A percentile compares a stretch with the other conserved stretches of the same genome.
Conservation (phyloP, 2,113 vertebrate genomes). For the Bos javanicus region DNA sequence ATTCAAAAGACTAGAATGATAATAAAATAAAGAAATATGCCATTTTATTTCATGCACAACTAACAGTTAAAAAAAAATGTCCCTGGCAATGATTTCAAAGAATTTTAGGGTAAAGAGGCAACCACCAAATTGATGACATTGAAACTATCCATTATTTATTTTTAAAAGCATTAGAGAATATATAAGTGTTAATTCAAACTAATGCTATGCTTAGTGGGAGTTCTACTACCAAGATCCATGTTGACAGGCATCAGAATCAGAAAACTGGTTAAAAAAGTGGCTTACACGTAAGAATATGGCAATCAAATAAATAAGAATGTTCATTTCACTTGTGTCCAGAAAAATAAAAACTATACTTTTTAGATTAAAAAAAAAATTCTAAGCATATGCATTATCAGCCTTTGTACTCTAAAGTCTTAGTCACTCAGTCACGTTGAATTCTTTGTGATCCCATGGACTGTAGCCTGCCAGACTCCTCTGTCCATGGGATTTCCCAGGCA, state of each 20-base stretch:
- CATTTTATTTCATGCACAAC: background rate
- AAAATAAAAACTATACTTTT: background rate
- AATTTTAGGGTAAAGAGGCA: background rate
- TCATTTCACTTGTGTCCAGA: background rate
- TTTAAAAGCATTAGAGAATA: slow-evolving; percentile 9
- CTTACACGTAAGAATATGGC: background rate
- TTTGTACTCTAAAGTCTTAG: background rate
- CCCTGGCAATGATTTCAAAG: background rate
- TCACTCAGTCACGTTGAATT: background rate
- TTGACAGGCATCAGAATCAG: background rate
- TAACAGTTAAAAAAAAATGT: background rate
- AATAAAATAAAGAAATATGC: background rate
- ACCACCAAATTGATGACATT: background rate
- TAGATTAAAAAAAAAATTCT: slow-evolving; percentile 21
- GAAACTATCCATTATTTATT: background rate
- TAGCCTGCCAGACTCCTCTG: background rate
- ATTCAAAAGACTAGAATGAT: background rate
- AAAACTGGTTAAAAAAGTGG: background rate
- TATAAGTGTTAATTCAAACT: background rate
- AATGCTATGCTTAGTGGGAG: background rate
- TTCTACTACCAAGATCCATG: background rate
- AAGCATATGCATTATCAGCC: background rate
- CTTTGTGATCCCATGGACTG: background rate
- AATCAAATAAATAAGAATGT: background rate
- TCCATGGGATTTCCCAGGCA: background rate